A percentile compares a stretch with the other conserved stretches of the same genome.
Evolutionary conservation across 92 coral and sea anemone genomes (phyloP).

Genomic region (Pocillopora meandrina): DNA sequence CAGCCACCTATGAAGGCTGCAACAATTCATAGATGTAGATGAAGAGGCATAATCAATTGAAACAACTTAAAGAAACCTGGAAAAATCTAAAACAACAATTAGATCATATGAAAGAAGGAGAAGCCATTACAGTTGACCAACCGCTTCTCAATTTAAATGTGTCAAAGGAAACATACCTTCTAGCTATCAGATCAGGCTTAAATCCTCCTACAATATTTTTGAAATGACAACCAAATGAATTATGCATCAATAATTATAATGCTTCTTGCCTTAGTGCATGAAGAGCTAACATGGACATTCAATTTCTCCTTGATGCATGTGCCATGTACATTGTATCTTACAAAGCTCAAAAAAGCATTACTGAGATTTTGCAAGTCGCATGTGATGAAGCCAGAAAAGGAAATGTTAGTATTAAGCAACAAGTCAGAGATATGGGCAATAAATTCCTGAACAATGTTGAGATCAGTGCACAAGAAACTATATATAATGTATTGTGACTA

Average conservation of each 20-base stretch:
- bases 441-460: too few species aligned
- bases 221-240: constrained; percentile 9
- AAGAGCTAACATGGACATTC: neutral
- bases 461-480: too few species aligned
- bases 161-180: constrained; percentile 39
- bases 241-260: constrained; percentile 26
- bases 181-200: constrained; percentile 45
- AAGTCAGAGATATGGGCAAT: too few species aligned
- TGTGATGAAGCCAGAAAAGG: constrained; percentile 40
- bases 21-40: constrained; percentile 45
- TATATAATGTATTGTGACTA: neutral
- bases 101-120: constrained; percentile 26
- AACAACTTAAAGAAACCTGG: constrained; percentile 29
- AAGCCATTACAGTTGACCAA: constrained; percentile 51
- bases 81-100: constrained; percentile 39
- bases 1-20: constrained; percentile 43
- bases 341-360: constrained; percentile 63
- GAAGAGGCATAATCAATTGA: constrained; percentile 14
- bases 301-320: constrained; percentile 29
- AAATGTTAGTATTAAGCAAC: constrained; percentile 14
- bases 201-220: constrained; percentile 41
- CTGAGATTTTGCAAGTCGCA: constrained; percentile 49
- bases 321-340: constrained; percentile 58
- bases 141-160: constrained; percentile 41
- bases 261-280: constrained; percentile 41